Conservation (phyloP, 2,888 invertebrate species). For the Carabus problematicus region DNA sequence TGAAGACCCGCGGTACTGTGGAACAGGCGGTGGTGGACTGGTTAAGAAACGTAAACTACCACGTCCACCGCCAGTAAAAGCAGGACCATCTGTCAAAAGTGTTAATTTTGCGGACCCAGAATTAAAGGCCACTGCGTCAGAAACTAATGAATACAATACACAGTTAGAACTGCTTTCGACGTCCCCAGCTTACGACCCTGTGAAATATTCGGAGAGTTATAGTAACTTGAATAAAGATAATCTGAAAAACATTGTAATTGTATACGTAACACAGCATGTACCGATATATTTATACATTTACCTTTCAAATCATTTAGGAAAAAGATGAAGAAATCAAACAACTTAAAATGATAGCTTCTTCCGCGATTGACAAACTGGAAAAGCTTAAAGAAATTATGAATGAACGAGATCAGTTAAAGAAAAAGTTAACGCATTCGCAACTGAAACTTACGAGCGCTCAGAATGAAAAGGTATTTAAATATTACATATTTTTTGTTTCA, state of each 20-base stretch:
- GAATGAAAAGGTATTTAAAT: slow-evolving; percentile 48
- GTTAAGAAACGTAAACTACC: slow-evolving; percentile 10
- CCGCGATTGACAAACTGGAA: slow-evolving; percentile 54
- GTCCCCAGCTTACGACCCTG: background rate
- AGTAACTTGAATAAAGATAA: background rate
- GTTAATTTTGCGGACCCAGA: background rate
- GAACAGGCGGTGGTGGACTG: slow-evolving; percentile 24
- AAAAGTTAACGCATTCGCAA: slow-evolving; percentile 50
- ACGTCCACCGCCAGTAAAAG: slow-evolving; percentile 13
- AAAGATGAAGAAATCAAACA: slow-evolving; percentile 50
- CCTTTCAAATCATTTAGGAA: slow-evolving; percentile 47
- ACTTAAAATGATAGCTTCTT: slow-evolving; percentile 48
- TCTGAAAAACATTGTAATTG: background rate
- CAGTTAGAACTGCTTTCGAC: too few species aligned
- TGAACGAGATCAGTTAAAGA: slow-evolving; percentile 50
- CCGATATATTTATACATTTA: background rate
- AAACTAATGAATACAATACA: background rate
- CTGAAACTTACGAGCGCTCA: slow-evolving; percentile 46
- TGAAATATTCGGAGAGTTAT: background rate
- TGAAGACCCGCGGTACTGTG: slow-evolving; percentile 8
- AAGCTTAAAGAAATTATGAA: slow-evolving; percentile 47
- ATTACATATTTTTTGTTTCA: slow-evolving; percentile 14
- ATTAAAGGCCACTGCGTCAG: background rate
- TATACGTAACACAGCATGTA: background rate
- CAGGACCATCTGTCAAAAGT: background rate